Conservation (phyloP, 2,113 vertebrate genomes). For the Gracilinanus agilis region DNA sequence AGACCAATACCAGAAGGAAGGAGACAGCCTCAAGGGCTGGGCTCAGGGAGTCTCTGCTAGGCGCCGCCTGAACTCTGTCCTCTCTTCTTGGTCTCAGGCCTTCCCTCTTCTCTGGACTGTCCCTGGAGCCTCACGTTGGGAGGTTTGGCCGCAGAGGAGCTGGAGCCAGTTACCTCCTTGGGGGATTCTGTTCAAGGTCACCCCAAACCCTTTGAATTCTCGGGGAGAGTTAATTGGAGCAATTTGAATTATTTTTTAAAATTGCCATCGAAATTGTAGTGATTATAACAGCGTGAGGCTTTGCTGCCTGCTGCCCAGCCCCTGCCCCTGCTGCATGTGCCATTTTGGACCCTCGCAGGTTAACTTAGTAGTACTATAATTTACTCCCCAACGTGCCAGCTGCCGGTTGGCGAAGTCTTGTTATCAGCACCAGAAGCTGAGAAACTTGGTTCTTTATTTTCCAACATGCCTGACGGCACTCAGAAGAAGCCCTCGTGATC, state of each 20-base stretch:
- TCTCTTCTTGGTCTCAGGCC: neutral
- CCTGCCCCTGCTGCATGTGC: conserved; percentile 42
- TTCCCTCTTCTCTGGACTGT: conserved; percentile 30
- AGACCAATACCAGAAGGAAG: neutral
- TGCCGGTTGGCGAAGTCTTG: conserved; percentile 42
- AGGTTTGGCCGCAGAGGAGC: conserved; percentile 59
- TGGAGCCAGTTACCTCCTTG: conserved; percentile 71
- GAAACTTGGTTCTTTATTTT: conserved; percentile 21
- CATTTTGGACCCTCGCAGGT: conserved; percentile 70
- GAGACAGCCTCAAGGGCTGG: neutral
- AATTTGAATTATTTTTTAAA: conserved; percentile 81
- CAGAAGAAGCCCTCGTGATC: neutral
- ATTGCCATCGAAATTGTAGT: conserved; percentile 76
- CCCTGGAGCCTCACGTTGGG: conserved; percentile 25
- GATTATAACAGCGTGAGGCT: conserved; percentile 77
- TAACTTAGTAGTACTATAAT: conserved; percentile 73
- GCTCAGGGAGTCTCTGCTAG: neutral
- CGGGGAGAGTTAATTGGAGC: conserved; percentile 74
- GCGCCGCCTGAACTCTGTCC: neutral
- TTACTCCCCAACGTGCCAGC: conserved; percentile 63
- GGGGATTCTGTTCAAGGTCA: conserved; percentile 67
- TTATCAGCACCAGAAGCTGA: conserved; percentile 11
- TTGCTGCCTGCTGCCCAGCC: conserved; percentile 71
- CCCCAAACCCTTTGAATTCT: conserved; percentile 64
- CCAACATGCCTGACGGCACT: neutral